Conservation (phyloP, 2,888 invertebrate genomes). For the Pharmacophagus antenor region DNA sequence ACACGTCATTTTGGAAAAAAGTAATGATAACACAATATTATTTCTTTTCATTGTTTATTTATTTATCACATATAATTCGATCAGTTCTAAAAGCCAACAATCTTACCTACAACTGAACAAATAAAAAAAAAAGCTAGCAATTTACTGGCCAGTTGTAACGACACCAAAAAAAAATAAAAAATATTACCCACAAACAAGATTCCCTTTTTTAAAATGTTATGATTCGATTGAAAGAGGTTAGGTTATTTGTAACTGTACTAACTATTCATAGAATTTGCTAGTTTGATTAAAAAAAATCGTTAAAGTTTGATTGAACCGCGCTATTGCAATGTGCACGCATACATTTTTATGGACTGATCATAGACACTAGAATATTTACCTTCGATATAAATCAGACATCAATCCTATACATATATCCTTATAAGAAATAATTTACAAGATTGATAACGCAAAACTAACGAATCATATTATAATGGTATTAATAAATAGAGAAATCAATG, state of each 20-base stretch:
- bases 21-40: too few relatives aligned
- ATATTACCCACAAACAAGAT: not conserved
- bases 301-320: slow-evolving; percentile 4
- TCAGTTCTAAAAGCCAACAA: too few relatives aligned
- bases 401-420: not conserved
- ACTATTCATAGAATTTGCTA: slow-evolving; percentile 3
- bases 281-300: not conserved
- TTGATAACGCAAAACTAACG: too few relatives aligned
- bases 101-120: too few relatives aligned
- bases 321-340: not conserved
- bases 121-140: too few relatives aligned
- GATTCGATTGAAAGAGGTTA: not conserved
- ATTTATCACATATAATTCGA: too few relatives aligned
- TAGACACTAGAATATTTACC: not conserved
- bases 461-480: too few relatives aligned
- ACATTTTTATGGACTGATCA: slow-evolving; percentile 1
- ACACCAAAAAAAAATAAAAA: too few relatives aligned
- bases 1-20: too few relatives aligned
- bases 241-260: not conserved
- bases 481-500: too few relatives aligned
- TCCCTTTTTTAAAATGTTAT: not conserved
- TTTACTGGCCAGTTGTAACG: too few relatives aligned
- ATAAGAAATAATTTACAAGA: not conserved
- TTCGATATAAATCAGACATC: not conserved
- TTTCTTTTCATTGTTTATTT: too few relatives aligned